Evolutionary conservation across 2,113 vertebrate genomes (phyloP).

Genomic region (Macquaria ambigua): DNA sequence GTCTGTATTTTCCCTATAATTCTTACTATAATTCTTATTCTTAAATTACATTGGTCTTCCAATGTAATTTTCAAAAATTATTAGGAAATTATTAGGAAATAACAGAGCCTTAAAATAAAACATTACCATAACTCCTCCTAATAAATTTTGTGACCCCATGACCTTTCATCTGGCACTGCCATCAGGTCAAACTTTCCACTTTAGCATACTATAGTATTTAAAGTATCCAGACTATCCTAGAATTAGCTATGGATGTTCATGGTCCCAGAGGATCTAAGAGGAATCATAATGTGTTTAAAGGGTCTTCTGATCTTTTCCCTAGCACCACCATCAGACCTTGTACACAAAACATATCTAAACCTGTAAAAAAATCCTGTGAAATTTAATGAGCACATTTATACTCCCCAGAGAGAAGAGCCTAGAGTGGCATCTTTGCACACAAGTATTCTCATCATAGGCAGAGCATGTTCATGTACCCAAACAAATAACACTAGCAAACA

Average conservation of each 20-base stretch:
- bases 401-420: neutral
- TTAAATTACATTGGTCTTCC: neutral
- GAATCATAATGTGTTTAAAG: neutral
- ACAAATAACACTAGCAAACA: conserved; percentile 12
- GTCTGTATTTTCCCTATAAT: no score
- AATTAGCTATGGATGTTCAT: neutral
- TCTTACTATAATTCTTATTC: no score
- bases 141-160: no score
- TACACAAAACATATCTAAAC: no score
- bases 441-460: neutral
- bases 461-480: neutral
- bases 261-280: neutral
- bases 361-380: neutral
- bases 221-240: neutral
- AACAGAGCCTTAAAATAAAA: no score
- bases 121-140: no score
- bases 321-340: neutral
- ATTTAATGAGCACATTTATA: no score
- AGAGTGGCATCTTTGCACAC: neutral
- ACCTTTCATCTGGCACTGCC: no score
- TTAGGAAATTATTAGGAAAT: no score
- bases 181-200: no score
- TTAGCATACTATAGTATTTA: no score
- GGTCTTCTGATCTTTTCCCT: neutral
- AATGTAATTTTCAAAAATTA: no score